These are phyloP conservation scores for Sinhomidia bicolor DNA, from an alignment of 2,888 invertebrate genomes.

Conservation along the genomic window DNA sequence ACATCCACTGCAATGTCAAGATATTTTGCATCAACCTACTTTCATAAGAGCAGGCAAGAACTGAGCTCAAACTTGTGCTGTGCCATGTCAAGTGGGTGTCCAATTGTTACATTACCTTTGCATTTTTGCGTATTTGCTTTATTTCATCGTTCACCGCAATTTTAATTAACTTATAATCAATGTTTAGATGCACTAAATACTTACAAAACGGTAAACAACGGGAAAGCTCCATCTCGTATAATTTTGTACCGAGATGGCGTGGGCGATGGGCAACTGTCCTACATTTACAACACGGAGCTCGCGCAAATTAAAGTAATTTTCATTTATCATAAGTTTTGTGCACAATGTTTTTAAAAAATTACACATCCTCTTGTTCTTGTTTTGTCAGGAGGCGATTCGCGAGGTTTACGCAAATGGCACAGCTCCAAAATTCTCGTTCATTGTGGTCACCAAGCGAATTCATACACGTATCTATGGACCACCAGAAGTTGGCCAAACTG, in stretches of 20 bases:
- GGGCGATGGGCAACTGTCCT: conserved; percentile 74
- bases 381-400: conserved; percentile 41
- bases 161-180: neutral
- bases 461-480: conserved; percentile 68
- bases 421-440: conserved; percentile 67
- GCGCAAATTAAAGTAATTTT: conserved; percentile 62
- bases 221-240: conserved; percentile 44
- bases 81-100: conserved; percentile 45
- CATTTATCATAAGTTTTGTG: no score
- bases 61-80: conserved; percentile 62
- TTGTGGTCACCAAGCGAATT: conserved; percentile 76
- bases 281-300: conserved; percentile 71
- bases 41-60: conserved; percentile 66
- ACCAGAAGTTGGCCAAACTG: neutral
- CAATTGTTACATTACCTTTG: neutral
- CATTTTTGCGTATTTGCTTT: no score
- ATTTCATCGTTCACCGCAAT: no score
- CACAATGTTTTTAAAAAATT: no score
- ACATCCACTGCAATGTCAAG: neutral
- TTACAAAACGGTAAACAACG: neutral
- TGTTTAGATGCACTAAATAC: conserved; percentile 17
- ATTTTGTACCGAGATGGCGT: conserved; percentile 76
- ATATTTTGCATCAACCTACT: conserved; percentile 23
- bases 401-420: conserved; percentile 36
- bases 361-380: no score